Conservation (phyloP, 2,888 invertebrate genomes). For the Epistrophe grossulariae region DNA sequence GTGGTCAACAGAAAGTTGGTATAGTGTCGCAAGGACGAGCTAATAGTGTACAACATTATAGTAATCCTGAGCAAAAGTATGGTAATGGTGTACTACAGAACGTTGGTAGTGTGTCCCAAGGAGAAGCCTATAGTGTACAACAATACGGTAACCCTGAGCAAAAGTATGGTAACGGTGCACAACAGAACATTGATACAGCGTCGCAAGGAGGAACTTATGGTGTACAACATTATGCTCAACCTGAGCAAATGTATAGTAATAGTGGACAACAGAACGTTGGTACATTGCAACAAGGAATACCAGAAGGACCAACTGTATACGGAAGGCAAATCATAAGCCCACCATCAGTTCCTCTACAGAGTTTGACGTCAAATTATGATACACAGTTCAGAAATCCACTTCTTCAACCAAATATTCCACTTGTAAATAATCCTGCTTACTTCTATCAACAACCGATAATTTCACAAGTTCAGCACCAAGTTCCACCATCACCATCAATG, state of each 20-base stretch:
- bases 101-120: neutral
- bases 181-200: neutral
- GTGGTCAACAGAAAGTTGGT: neutral
- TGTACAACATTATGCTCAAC: neutral
- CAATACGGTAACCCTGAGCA: conserved; percentile 3
- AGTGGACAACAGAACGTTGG: neutral
- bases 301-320: neutral
- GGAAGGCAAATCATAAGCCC: neutral
- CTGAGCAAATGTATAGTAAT: neutral
- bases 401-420: neutral
- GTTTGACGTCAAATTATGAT: neutral
- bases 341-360: neutral
- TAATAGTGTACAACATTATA: neutral
- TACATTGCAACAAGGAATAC: neutral
- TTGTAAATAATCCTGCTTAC: neutral
- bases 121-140: neutral
- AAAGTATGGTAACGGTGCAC: neutral
- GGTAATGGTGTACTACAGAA: neutral
- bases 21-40: neutral
- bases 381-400: neutral
- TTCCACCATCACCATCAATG: neutral
- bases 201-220: neutral
- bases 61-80: conserved; percentile 1
- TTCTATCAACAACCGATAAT: neutral
- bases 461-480: neutral